Evolutionary conservation across 2,113 vertebrate species (phyloP).

Genomic region (Nicator chloris): DNA sequence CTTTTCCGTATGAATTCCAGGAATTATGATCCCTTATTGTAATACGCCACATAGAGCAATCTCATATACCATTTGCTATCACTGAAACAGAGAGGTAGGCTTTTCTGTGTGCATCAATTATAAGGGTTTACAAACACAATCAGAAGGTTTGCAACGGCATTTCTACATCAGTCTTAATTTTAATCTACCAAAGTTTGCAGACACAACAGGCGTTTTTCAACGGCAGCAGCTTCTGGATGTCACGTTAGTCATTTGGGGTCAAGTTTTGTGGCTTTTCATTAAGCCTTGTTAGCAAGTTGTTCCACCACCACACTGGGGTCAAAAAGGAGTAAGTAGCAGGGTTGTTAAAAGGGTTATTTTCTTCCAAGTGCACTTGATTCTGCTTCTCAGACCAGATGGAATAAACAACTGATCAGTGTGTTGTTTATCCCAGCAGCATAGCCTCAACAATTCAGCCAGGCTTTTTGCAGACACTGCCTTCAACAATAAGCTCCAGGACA

Average conservation of each 20-base stretch:
- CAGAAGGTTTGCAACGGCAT: neutral
- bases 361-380: neutral
- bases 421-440: neutral
- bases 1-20: neutral
- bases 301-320: neutral
- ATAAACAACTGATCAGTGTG: neutral
- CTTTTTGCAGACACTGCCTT: neutral
- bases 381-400: neutral
- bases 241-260: neutral
- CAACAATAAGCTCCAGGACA: neutral
- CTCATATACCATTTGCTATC: rapidly evolving
- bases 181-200: neutral
- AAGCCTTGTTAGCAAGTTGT: neutral
- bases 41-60: neutral
- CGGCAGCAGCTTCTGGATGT: neutral
- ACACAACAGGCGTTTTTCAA: neutral
- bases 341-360: neutral
- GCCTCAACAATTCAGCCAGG: neutral
- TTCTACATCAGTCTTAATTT: neutral
- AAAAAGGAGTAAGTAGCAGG: neutral
- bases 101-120: neutral
- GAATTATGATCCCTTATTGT: neutral
- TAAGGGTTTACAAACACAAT: neutral
- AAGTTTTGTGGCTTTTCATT: neutral
- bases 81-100: neutral